Base-by-base conservation (phyloP, 2,888 invertebrate genomes). In the Oligia strigilis region DNA sequence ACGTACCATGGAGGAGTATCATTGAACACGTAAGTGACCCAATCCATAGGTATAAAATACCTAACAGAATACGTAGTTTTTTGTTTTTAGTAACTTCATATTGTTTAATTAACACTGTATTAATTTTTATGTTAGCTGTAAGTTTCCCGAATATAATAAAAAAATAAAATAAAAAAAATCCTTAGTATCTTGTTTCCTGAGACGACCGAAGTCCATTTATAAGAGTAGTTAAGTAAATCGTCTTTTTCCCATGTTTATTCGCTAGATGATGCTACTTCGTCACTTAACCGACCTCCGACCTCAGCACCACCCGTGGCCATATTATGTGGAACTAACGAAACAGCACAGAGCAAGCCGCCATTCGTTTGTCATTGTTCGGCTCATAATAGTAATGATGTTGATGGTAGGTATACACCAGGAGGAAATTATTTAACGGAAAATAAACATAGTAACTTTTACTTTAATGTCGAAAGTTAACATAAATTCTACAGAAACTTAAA, bases 1-100 rank as follows among this genome's bases (percentile, higher is more conserved):
- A 94, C 67, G 81, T 95, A 5, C 91, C 91, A 0, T 96, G 95
- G 95, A 92, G 94, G 69, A 80, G 81, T 9, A 84, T 95, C 4
- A 90, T 94, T 36, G 92, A 94, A 14, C 88, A 91, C 29, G 29
- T 60, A n/a, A 60, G 58, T 60, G 11, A 11, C 58, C 13, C n/a
- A 11, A n/a, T 60, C 55, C 19, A 3, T 19, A 29, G 29, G 29
- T 29, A 55, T 8, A 14, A 49, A 49, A 49, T 49, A 40, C 40
- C 40, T 40, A 49, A 49, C 0, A 49, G 14, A 14, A 14, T 14
- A 19, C 55, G 19, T 55, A 2, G 19, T 19, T 58, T 58, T 58
- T 23, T 58, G 9, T 58, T 9, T 58, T 58, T 58, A 9, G 9
- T 58, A 23, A 58, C 58, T 23, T 23, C 55, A 58, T 23, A 23